These are phyloP conservation scores for Ichneumon xanthorius DNA, from an alignment of 2,888 invertebrate genomes.

Conservation along the genomic window DNA sequence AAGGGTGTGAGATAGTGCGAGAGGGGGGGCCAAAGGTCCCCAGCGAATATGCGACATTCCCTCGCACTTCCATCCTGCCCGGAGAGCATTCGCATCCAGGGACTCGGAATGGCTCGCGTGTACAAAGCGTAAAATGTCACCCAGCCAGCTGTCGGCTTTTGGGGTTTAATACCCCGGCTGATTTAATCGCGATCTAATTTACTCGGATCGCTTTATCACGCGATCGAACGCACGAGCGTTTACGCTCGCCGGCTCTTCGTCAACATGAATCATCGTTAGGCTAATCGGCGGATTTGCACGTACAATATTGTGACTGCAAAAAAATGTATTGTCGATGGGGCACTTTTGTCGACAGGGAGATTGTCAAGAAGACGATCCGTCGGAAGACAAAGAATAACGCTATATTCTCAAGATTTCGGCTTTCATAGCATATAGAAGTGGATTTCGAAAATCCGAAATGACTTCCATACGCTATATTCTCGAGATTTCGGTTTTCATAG, in stretches of 20 bases:
- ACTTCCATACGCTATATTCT: too few species aligned
- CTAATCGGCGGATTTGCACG: not conserved
- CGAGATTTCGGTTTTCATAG: too few species aligned
- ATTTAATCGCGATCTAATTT: conserved; percentile 72
- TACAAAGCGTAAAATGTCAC: conserved; percentile 72
- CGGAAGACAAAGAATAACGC: not conserved
- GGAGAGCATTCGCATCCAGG: conserved; percentile 26
- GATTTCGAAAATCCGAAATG: too few species aligned
- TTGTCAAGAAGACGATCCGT: not conserved
- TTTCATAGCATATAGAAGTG: too few species aligned
- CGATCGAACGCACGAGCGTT: conserved; percentile 45
- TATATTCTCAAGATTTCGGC: too few species aligned
- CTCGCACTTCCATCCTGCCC: conserved; percentile 1
- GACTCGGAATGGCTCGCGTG: conserved; percentile 42
- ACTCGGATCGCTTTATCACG: conserved; percentile 48
- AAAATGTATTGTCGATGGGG: not conserved
- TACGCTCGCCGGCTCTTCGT: conserved; percentile 7
- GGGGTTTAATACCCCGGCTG: conserved; percentile 72
- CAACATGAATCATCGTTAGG: not conserved
- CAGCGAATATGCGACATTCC: conserved; percentile 27
- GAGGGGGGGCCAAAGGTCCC: conserved; percentile 42
- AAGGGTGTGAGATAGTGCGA: conserved; percentile 56
- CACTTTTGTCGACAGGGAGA: not conserved
- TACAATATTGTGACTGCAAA: not conserved
- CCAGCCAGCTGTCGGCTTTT: conserved; percentile 65